A percentile compares a stretch with the other conserved stretches of the same genome.
These are phyloP conservation scores for Poecilia latipinna DNA, from an alignment of 2,113 vertebrate genomes.

Conservation along the genomic window DNA sequence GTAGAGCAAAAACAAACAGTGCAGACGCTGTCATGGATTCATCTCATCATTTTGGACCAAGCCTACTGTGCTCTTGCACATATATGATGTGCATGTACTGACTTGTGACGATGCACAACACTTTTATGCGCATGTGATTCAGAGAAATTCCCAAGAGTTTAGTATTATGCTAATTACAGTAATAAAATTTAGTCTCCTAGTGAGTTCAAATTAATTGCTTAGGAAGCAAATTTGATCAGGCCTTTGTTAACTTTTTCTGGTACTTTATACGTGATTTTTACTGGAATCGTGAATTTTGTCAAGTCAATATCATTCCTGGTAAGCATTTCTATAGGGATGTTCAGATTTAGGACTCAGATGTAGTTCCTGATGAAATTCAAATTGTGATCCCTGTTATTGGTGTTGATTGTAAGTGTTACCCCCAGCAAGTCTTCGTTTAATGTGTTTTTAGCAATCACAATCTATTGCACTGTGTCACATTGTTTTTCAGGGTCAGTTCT, in stretches of 20 bases:
- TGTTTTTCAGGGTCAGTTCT: too few species aligned
- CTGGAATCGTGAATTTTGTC: background rate
- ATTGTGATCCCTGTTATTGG: too few species aligned
- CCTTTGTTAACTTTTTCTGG: too few species aligned
- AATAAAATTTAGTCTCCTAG: background rate
- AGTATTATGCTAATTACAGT: background rate
- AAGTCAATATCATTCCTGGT: background rate
- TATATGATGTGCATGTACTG: background rate
- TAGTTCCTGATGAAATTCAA: too few species aligned
- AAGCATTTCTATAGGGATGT: too few species aligned
- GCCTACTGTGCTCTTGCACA: background rate
- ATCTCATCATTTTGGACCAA: background rate
- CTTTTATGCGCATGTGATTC: background rate
- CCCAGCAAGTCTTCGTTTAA: too few species aligned
- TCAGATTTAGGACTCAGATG: too few species aligned
- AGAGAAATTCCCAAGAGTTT: background rate
- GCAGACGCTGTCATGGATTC: background rate
- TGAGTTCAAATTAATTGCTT: background rate
- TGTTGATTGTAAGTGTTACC: too few species aligned
- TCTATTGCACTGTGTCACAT: too few species aligned
- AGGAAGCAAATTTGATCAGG: too few species aligned
- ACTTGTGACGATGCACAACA: background rate
- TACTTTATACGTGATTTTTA: too few species aligned
- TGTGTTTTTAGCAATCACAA: too few species aligned
- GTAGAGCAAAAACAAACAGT: background rate